Evolutionary conservation across 2,797 vertebrate species (phyloP), one percentile per base, ranked within the genome.

Genomic region (Mallotus villosus): DNA sequence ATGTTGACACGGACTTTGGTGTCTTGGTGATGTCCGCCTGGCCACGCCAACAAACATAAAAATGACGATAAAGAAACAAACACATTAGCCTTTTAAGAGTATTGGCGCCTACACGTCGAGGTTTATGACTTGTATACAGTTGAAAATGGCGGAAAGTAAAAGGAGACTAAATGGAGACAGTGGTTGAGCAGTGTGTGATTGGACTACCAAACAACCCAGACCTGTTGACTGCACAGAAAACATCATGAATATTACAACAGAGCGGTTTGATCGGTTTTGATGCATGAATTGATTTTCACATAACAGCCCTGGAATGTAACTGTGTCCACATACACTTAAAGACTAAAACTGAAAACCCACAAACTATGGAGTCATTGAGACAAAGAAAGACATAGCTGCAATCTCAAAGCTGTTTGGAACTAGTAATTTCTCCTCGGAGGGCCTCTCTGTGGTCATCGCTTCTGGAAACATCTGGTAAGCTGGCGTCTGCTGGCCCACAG

Each of bases 1-100:
- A 99, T 97, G 76, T 95, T 94, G 11, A 99, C 95, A 0, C 95
- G 94, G 27, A 97, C 97, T 92, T 96, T 98, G 78, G 96, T 93
- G 88, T 97, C 95, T 81, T 97, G 96, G 78, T 96, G 94, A 75
- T 95, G 93, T 37, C 97, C 97, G 71, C 96, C 97, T 98, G 68
- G 24, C 75, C 27, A 70, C n/a, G 65, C 55, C 74, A 49, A 82
- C 63, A 78, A 34, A 66, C 64, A 49, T 37, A 66, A 29, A 74
- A 69, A 66, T 49, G 71, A 60, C 57, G 11, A 63, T 25, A 70
- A 0, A 69, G 41, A 69, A 46, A 69, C 60, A 69, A 17, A 57
- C 19, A 64, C 25, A 32, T 24, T 24, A 21, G n/a, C 17, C 19
- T n/a, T 58, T 55, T 22, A 32, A 29, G 27, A 46, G 12, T 46